phyloP scores from a whole-genome alignment of 2,113 vertebrate species.

The Hymenochirus boettgeri region DNA sequence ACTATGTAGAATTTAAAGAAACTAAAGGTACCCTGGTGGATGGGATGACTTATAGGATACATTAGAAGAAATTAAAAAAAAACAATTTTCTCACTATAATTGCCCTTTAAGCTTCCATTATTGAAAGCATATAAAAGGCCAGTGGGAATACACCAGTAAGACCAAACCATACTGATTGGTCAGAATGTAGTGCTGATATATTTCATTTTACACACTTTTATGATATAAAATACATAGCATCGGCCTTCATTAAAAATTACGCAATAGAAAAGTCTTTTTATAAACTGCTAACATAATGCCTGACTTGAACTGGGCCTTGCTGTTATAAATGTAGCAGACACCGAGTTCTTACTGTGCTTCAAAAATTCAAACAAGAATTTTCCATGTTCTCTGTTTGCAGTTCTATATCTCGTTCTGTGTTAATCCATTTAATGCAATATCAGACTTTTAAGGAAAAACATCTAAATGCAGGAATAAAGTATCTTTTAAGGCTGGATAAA shows the following conservation, averaged over 20 bases:
- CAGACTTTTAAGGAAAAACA: slow-evolving; percentile 22
- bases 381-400: slow-evolving; percentile 37
- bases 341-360: slow-evolving; percentile 31
- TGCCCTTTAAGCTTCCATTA: slow-evolving; percentile 38
- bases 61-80: too few species aligned
- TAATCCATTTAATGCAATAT: slow-evolving; percentile 39
- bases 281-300: slow-evolving; percentile 22
- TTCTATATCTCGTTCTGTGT: slow-evolving; percentile 22
- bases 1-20: too few species aligned
- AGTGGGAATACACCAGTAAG: slow-evolving; percentile 32
- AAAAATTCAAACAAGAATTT: slow-evolving; percentile 46
- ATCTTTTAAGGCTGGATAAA: slow-evolving; percentile 17
- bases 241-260: slow-evolving; percentile 21
- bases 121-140: slow-evolving; percentile 36
- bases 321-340: slow-evolving; percentile 13
- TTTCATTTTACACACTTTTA: slow-evolving; percentile 38
- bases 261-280: slow-evolving; percentile 25
- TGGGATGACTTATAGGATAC: too few species aligned
- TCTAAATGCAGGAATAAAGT: slow-evolving; percentile 12
- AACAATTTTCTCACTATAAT: too few species aligned
- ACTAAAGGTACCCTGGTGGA: too few species aligned
- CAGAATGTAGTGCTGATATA: slow-evolving; percentile 34
- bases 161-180: slow-evolving; percentile 11
- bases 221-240: slow-evolving; percentile 34
- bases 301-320: slow-evolving; percentile 12